These are phyloP conservation scores for Varanus komodoensis DNA, from an alignment of 2,113 vertebrate species.

Conservation along the genomic window DNA sequence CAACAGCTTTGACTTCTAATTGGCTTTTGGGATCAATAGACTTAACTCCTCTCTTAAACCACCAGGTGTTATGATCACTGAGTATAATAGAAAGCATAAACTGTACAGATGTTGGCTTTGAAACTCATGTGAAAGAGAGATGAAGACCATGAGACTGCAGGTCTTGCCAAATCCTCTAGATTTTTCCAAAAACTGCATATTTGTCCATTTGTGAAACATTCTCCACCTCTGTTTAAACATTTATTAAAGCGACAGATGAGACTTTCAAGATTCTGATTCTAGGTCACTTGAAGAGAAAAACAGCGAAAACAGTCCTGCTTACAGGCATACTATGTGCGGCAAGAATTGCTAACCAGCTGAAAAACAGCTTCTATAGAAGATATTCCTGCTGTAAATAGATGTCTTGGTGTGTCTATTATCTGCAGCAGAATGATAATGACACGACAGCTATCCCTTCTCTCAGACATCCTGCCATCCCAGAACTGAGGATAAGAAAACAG, in stretches of 20 bases:
- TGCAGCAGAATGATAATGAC: constrained; percentile 50
- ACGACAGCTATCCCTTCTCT: constrained; percentile 45
- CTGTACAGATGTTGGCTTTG: not conserved
- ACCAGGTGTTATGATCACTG: too few species aligned
- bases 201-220: not conserved
- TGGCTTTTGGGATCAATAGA: too few species aligned
- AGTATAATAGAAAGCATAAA: not conserved
- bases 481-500: not conserved
- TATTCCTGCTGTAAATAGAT: not conserved
- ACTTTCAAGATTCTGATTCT: not conserved
- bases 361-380: not conserved
- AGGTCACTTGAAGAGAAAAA: not conserved
- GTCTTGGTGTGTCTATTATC: constrained; percentile 3
- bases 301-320: not conserved
- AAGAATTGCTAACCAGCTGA: not conserved
- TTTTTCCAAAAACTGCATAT: not conserved
- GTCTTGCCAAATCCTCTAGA: not conserved
- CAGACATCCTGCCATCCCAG: constrained; percentile 26
- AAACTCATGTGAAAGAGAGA: not conserved
- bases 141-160: not conserved
- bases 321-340: not conserved
- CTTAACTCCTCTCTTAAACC: not conserved
- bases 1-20: too few species aligned
- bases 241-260: not conserved
- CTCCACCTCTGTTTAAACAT: not conserved